Base-by-base conservation (phyloP, 92 coral and sea anemone species). In the Pocillopora grandis region DNA sequence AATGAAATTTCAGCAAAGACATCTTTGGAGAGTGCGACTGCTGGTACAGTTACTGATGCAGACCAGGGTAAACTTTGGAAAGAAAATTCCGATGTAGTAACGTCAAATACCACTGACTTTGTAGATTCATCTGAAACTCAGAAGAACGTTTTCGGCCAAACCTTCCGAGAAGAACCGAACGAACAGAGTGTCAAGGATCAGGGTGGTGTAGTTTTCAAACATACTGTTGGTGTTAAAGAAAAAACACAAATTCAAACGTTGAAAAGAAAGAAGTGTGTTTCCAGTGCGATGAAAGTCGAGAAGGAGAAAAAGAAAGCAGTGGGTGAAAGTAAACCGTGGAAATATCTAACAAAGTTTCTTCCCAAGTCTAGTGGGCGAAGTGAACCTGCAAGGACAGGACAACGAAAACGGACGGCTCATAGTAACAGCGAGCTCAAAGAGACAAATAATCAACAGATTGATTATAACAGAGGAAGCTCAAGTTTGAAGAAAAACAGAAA, bases 261-360 rank as follows among this genome's bases (percentile, higher is more conserved):
- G 18, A 33, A 61, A 55, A 66, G 76, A 57, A 42, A 77, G 27
- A 62, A 37, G 10, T 56, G 16, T 18, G 0, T 15, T 19, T 67
- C 66, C 2, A 49, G 10, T 18, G 36, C 12, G 18, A 75, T 37
- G 27, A 61, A 27, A 9, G 68, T 58, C 7, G 63, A 84, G 55
- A 58, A 64, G 33, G 48, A 13, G 17, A 18, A 37, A 1, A 33
- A 52, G 7, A 70, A 21, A 9, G 13, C 11, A 1, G 12, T 19
- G 15, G 27, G 33, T 18, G 52, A 42, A 23, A 23, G 23, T 15
- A 76, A 75, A 59, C 71, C 83, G 21, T 82, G 86, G 86, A 3
- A 82, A 0, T 49, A 60, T 82, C 79, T 82, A 2, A 12, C 20
- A 8, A 61, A 49, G 64, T 9, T 66, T 66, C 23, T 71, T 19